Percentiles rank a stretch among this genome's conserved stretches.
phyloP scores from a whole-genome alignment of 1,140 invertebrate species.

The Caerostris darwini region DNA sequence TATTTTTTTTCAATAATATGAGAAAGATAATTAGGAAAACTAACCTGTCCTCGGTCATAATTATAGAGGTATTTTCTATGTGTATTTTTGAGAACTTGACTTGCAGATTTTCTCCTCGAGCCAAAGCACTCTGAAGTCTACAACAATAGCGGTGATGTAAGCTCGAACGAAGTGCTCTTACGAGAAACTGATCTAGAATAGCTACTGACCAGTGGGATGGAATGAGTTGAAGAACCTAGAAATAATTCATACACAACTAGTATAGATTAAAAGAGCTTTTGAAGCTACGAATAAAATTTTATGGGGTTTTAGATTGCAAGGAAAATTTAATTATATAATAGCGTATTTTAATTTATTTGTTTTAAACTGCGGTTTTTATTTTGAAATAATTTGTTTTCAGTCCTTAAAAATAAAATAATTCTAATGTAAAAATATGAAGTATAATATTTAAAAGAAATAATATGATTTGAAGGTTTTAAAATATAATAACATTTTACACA shows the following conservation, averaged over 20 bases:
- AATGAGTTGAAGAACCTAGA: conserved; percentile 82
- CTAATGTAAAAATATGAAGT: too few species aligned
- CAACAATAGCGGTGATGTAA: conserved; percentile 82
- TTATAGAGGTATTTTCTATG: conserved; percentile 80
- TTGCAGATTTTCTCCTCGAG: conserved; percentile 82
- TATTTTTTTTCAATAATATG: background rate
- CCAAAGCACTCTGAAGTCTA: conserved; percentile 82
- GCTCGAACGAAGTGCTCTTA: conserved; percentile 81
- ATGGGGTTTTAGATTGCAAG: too few species aligned
- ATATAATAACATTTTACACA: too few species aligned
- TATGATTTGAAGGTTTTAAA: too few species aligned
- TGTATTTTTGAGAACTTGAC: conserved; percentile 82
- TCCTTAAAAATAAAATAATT: too few species aligned
- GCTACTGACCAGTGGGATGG: conserved; percentile 83
- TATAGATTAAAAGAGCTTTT: too few species aligned
- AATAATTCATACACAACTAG: background rate
- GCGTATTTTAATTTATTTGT: too few species aligned
- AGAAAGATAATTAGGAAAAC: background rate
- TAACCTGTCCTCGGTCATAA: conserved; percentile 83
- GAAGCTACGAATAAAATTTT: too few species aligned
- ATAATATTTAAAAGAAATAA: too few species aligned
- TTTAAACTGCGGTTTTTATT: too few species aligned
- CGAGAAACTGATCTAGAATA: conserved; percentile 82
- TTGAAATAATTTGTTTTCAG: too few species aligned
- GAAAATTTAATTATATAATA: too few species aligned